Conservation (phyloP, 2,888 invertebrate genomes). For the Perithous albicinctus region DNA sequence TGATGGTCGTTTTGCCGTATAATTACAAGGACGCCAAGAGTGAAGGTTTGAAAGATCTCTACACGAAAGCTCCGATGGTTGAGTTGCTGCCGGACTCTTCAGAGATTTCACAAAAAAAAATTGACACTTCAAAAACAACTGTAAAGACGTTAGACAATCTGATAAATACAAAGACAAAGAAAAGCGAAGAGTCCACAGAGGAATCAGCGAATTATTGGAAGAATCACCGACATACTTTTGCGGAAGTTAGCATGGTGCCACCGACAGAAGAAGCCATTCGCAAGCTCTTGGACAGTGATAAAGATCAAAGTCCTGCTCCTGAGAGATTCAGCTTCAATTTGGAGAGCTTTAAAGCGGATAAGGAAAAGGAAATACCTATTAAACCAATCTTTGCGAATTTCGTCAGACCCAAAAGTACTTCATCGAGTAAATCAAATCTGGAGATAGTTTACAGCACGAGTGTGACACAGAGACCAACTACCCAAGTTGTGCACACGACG, state of each 20-base stretch:
- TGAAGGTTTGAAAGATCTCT: constrained; percentile 87
- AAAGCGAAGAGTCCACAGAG: constrained; percentile 3
- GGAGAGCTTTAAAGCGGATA: constrained; percentile 69
- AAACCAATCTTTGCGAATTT: neutral
- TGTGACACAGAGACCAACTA: constrained; percentile 70
- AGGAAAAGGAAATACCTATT: neutral
- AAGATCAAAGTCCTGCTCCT: constrained; percentile 71
- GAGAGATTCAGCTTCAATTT: constrained; percentile 79
- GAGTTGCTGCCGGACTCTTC: constrained; percentile 85
- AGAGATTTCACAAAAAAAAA: constrained; percentile 67
- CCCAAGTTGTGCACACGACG: constrained; percentile 70
- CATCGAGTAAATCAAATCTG: constrained; percentile 65
- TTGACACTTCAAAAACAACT: constrained; percentile 14
- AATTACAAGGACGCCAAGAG: constrained; percentile 86
- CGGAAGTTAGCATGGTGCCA: constrained; percentile 69
- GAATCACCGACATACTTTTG: constrained; percentile 75
- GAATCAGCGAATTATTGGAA: constrained; percentile 64
- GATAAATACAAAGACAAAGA: constrained; percentile 32
- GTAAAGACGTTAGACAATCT: constrained; percentile 15
- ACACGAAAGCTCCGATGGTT: constrained; percentile 88
- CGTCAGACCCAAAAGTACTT: constrained; percentile 2
- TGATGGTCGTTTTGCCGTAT: constrained; percentile 90
- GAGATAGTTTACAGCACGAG: constrained; percentile 76
- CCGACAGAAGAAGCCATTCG: constrained; percentile 63
- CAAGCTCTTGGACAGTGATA: constrained; percentile 24